phyloP scores from a whole-genome alignment of 2,888 invertebrate genomes.

The Sinotaia quadrata region DNA sequence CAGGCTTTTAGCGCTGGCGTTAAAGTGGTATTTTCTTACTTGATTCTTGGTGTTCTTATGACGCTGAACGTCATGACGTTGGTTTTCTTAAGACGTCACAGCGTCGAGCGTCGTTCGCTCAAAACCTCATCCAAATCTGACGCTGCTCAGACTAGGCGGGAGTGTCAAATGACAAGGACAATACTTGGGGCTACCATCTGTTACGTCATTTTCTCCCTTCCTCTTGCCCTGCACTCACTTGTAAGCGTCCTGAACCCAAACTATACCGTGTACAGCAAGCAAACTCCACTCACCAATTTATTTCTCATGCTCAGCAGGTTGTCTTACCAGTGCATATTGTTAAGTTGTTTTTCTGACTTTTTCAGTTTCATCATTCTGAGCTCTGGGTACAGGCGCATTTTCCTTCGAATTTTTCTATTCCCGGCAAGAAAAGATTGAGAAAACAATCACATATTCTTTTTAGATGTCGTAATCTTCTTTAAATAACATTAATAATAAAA shows the following conservation, averaged over 20 bases:
- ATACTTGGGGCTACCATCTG: background rate
- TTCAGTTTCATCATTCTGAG: background rate
- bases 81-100: background rate
- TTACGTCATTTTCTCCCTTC: conserved; percentile 8
- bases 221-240: background rate
- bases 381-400: background rate
- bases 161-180: background rate
- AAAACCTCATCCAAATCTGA: background rate
- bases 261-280: background rate
- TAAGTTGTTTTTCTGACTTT: background rate
- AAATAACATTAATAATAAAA: too few relatives aligned
- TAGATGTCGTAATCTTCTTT: too few relatives aligned
- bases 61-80: too few relatives aligned
- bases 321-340: background rate
- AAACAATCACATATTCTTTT: too few relatives aligned
- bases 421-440: too few relatives aligned
- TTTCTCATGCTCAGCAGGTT: background rate
- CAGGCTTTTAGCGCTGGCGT: background rate
- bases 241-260: background rate
- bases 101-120: too few relatives aligned
- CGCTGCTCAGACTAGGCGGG: background rate
- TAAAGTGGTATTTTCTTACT: background rate
- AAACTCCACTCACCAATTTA: background rate
- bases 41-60: background rate
- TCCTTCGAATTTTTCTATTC: background rate